Conservation (phyloP, 2,797 vertebrate species). For the Squalus acanthias region DNA sequence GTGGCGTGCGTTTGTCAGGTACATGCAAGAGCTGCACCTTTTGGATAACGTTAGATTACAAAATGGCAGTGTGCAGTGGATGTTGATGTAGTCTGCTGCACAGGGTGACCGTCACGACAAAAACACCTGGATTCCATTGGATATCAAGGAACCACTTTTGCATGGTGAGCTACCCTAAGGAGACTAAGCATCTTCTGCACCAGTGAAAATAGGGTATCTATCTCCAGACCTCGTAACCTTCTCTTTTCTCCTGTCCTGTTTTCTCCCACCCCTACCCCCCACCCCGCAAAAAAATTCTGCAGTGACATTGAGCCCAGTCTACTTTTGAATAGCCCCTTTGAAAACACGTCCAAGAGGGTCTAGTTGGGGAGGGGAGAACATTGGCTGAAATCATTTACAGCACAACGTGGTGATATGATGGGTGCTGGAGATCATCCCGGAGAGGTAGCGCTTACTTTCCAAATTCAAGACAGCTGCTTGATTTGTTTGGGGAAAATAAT, state of each 20-base stretch:
- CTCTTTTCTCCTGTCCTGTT: neutral
- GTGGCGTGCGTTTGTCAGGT: neutral
- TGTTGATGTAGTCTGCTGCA: neutral
- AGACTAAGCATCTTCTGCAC: neutral
- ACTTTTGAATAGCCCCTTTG: neutral
- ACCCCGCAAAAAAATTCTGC: neutral
- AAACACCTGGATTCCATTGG: neutral
- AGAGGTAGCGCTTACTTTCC: neutral
- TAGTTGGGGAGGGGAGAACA: neutral
- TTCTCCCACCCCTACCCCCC: neutral
- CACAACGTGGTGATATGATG: neutral
- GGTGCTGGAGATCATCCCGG: neutral
- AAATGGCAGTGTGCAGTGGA: neutral
- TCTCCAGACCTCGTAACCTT: neutral
- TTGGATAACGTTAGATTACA: neutral
- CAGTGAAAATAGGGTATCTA: neutral
- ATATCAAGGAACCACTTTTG: neutral
- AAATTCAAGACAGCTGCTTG: too few relatives aligned
- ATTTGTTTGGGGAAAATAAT: too few relatives aligned
- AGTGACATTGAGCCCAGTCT: neutral
- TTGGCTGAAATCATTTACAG: neutral
- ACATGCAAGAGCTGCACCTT: neutral
- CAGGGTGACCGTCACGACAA: neutral
- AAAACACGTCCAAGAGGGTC: neutral
- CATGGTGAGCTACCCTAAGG: neutral